These are phyloP conservation scores for Amblyteles armatorius DNA, from an alignment of 2,888 invertebrate species.

Conservation along the genomic window DNA sequence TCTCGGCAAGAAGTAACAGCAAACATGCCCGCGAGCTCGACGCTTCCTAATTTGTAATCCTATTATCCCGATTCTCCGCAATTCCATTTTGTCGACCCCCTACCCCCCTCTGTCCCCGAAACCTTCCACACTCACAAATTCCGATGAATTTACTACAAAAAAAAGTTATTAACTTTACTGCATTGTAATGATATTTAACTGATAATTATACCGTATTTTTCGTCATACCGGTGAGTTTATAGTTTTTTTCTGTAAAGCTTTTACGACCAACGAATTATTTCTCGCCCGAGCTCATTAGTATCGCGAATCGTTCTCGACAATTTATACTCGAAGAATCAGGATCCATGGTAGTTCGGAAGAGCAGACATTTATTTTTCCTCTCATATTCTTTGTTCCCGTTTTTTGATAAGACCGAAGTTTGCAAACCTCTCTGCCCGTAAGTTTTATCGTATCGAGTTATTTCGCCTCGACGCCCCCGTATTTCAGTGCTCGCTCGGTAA, in stretches of 20 bases:
- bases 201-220: neutral
- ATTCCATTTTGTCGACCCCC: conserved; percentile 40
- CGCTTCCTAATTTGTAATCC: conserved; percentile 62
- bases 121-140: neutral
- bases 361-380: neutral
- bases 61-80: conserved; percentile 57
- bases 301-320: neutral
- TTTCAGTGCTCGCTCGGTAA: neutral
- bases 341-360: neutral
- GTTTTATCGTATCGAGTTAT: neutral
- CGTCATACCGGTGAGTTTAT: neutral
- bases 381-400: neutral
- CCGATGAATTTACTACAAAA: neutral
- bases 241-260: neutral
- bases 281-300: neutral
- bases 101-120: neutral
- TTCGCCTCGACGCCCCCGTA: neutral
- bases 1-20: conserved; percentile 27
- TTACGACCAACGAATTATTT: neutral
- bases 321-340: neutral
- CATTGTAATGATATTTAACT: neutral
- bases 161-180: neutral
- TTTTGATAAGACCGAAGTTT: neutral
- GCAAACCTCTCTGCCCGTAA: neutral
- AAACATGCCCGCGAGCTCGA: conserved; percentile 49